Percentiles rank a stretch among this genome's conserved stretches.
Evolutionary conservation across 2,888 invertebrate genomes (phyloP).

Genomic region (Ectemnius cavifrons): DNA sequence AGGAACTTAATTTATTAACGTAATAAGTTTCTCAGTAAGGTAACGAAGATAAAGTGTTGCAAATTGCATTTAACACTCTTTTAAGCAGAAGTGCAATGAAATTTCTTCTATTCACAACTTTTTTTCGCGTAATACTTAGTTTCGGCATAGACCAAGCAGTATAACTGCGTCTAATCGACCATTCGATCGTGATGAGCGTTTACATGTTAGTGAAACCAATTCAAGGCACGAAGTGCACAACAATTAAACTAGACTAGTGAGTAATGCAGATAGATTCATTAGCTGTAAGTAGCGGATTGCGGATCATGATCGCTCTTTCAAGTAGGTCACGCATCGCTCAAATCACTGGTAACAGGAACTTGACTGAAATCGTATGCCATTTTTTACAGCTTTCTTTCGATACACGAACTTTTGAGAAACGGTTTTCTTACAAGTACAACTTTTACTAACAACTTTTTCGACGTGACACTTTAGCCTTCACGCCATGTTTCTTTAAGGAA

Average conservation of each 20-base stretch:
- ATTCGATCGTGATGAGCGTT: conserved; percentile 22
- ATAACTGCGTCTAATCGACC: conserved; percentile 17
- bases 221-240: conserved; percentile 34
- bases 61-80: too few species aligned
- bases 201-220: conserved; percentile 23
- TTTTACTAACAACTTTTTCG: conserved; percentile 18
- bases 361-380: neutral
- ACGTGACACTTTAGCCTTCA: conserved; percentile 17
- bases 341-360: conserved; percentile 11
- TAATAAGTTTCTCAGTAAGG: too few species aligned
- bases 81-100: too few species aligned
- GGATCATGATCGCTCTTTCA: conserved; percentile 24
- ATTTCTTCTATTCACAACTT: neutral
- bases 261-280: conserved; percentile 20
- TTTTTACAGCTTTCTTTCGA: conserved; percentile 16
- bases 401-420: conserved; percentile 7
- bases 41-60: too few species aligned
- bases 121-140: conserved; percentile 26
- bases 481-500: conserved; percentile 7
- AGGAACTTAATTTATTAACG: too few species aligned
- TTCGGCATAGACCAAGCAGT: conserved; percentile 28
- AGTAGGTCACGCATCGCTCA: conserved; percentile 32
- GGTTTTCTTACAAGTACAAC: conserved; percentile 22
- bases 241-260: conserved; percentile 19
- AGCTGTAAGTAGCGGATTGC: conserved; percentile 25